These are phyloP conservation scores for Eustalomyia histrio DNA, from an alignment of 2,888 invertebrate species.

Conservation along the genomic window DNA sequence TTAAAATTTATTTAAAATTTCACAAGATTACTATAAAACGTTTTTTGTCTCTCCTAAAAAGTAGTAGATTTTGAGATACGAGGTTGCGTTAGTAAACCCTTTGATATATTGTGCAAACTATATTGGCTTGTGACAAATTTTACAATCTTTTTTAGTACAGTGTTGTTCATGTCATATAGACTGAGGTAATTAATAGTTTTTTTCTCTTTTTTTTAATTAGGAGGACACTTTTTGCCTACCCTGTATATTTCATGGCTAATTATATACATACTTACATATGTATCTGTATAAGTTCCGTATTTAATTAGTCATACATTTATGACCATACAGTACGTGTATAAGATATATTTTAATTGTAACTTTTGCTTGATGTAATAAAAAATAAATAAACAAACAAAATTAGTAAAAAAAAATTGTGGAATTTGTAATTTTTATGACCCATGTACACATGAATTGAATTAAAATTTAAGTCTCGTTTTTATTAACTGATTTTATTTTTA, in stretches of 20 bases:
- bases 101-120: too few species aligned
- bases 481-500: conserved; percentile 14
- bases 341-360: not conserved
- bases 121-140: too few species aligned
- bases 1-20: too few species aligned
- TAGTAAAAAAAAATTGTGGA: not conserved
- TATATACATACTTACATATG: conserved; percentile 6
- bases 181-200: too few species aligned
- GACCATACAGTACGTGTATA: not conserved
- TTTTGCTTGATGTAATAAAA: not conserved
- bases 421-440: conserved; percentile 9
- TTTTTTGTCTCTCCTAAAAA: too few species aligned
- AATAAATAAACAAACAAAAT: not conserved
- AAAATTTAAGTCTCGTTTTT: conserved; percentile 28
- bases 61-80: too few species aligned
- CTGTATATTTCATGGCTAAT: conserved; percentile 44
- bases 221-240: too few species aligned
- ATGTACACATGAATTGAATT: conserved; percentile 13
- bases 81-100: too few species aligned
- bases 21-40: too few species aligned
- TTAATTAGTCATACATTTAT: conserved; percentile 47
- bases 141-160: too few species aligned
- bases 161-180: too few species aligned
- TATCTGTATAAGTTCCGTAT: conserved; percentile 26
- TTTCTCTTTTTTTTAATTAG: too few species aligned